Evolutionary conservation across 2,113 vertebrate genomes (phyloP), one percentile per base, ranked within the genome.

Genomic region (Zosterops pallidus): DNA sequence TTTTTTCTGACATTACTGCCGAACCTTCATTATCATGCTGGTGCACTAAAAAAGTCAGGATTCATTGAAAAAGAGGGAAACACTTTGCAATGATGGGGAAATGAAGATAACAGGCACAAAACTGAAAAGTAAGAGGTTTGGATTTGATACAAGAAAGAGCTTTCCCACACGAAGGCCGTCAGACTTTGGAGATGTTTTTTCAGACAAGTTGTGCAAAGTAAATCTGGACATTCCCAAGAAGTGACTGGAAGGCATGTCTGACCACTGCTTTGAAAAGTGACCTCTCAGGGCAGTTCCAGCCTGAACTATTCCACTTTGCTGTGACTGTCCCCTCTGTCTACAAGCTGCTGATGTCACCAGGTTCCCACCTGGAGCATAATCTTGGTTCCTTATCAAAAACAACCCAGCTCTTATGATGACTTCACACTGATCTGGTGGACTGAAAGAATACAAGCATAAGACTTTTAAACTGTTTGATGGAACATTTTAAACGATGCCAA

Each of bases 1-100:
- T 35, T 59, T 64, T 50, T 84, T 81, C 24, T 78, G 24, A 47
- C n/a, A 7, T 24, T 31, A n/a, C 7, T 75, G 9, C 20, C 0
- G 0, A 59, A 64, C 5, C 9, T 44, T 23, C 7, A 25, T 59
- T 75, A 39, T 3, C 4, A 4, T n/a, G 8, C 10, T 42, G 28
- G 13, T 50, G 59, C 16, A 67, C 35, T 37, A 50, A 75, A 78
- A 67, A 13, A 52, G 8, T 5, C 67, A 65, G 9, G 14, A 50
- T 29, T 15, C 25, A 46, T 53, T 53, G 37, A 57, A 42, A 6
- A 74, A 9, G 14, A 56, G 6, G 4, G 2, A 57, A 60, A 15
- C 2, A 23, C 11, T 39, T 24, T 17, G 60, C 23, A 68, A 4
- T 2, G 5, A 23, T 4, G 1, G 6, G 12, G 59, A 84, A 68